Base-by-base conservation (phyloP, 2,888 invertebrate species). In the Penaeus monodon region DNA sequence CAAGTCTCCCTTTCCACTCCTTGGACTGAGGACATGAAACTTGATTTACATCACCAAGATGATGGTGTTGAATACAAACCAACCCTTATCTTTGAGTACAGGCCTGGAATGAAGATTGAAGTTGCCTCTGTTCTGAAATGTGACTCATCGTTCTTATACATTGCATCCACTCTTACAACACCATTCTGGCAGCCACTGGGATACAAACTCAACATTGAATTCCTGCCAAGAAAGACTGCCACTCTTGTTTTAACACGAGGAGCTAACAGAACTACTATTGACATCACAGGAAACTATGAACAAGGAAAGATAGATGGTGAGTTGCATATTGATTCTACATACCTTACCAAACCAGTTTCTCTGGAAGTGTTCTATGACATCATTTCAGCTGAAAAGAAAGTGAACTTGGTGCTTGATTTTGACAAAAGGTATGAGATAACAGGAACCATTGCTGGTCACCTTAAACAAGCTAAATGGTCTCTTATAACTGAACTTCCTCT, bases 171-270 rank as follows among this genome's bases (percentile, higher is more conserved):
- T 63, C 49, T 86, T 12, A 38, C 78, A 38, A 86, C 82, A 1
- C 78, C 86, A 27, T 78, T 82, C 82, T 86, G 86, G 82, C 77
- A 86, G 24, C 68, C 82, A 17, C 22, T 86, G 14, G 83, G 82
- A 12, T 86, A 70, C 29, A 78, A 65, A 44, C 79, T 86, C 44
- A 82, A 73, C 20, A 22, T 82, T 14, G 68, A 78, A 22, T 64
- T 70, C 64, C 57, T 64, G 38, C 66, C 86, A 49, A 64, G 22
- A 7, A 63, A 63, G 44, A 49, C 78, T 12, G 82, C 20, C 27
- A 64, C 77, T 27, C 82, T 86, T 24, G 73, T 65, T 20, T 78
- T 86, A 20, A 68, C 33, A 20, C 74, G 63, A 1, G 86, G 82
- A 24, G 68, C 63, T 12, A 64, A 22, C 65, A 66, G 82, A 64